Evolutionary conservation across 2,888 invertebrate species (phyloP).

Genomic region (Synergus japonicus): DNA sequence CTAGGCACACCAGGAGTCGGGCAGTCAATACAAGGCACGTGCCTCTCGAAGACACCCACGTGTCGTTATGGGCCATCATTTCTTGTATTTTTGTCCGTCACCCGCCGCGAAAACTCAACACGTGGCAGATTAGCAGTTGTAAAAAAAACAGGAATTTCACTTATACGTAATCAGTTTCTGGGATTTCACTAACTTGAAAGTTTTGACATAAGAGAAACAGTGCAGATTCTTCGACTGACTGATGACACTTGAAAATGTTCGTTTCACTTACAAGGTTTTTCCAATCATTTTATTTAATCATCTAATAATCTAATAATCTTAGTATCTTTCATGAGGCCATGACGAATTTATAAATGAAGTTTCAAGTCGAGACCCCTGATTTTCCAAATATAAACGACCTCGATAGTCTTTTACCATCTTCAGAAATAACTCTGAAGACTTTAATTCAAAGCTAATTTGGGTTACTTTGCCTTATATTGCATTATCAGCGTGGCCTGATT

Average conservation of each 20-base stretch:
- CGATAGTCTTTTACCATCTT: neutral
- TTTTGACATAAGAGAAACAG: neutral
- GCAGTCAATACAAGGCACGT: slow-evolving; percentile 67
- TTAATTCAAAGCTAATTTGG: neutral
- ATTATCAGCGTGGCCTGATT: neutral
- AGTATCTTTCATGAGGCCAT: neutral
- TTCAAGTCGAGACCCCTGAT: neutral
- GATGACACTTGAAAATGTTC: no score
- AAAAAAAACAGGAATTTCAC: neutral
- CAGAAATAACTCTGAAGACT: slow-evolving; percentile 34
- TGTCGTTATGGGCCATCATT: slow-evolving; percentile 43
- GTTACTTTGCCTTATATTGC: slow-evolving; percentile 20
- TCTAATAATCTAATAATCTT: no score
- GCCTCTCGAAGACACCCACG: slow-evolving; percentile 62
- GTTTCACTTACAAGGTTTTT: no score
- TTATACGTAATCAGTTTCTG: neutral
- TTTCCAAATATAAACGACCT: neutral
- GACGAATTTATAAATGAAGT: neutral
- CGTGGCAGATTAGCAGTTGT: slow-evolving; percentile 37
- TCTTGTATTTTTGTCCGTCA: slow-evolving; percentile 59
- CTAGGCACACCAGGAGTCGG: slow-evolving; percentile 67
- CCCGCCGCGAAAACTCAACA: slow-evolving; percentile 59
- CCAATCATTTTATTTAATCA: no score
- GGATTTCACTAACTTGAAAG: neutral
- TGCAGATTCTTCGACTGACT: no score